Evolutionary conservation across 2,888 invertebrate genomes (phyloP).

Genomic region (Eupeodes latifasciatus): DNA sequence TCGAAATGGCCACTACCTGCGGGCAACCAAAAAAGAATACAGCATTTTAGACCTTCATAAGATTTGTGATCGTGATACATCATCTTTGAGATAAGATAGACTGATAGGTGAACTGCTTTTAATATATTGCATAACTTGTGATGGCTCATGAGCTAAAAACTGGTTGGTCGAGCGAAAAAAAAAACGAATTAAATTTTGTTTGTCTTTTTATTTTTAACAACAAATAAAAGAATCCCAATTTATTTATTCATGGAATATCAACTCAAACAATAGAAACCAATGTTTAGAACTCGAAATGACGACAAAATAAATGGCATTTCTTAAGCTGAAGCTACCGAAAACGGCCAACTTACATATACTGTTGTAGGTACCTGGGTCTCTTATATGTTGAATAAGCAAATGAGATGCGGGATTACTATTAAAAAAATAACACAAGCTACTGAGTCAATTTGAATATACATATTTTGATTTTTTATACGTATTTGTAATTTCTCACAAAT

Average conservation of each 20-base stretch:
- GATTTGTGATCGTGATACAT: constrained; percentile 16
- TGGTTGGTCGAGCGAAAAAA: neutral
- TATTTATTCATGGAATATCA: constrained; percentile 7
- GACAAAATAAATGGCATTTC: neutral
- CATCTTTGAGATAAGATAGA: constrained; percentile 9
- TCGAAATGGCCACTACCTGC: neutral
- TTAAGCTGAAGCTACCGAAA: neutral
- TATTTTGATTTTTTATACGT: neutral
- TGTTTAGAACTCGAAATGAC: neutral
- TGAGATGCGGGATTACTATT: neutral
- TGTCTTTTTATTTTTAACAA: neutral
- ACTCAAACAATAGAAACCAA: constrained; percentile 3
- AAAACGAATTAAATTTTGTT: neutral
- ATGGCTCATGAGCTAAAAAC: constrained; percentile 4
- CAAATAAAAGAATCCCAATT: neutral
- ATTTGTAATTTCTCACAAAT: too few relatives aligned
- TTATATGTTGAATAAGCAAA: neutral
- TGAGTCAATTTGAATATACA: neutral
- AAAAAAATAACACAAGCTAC: neutral
- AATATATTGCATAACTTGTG: constrained; percentile 36
- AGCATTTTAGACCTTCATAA: constrained; percentile 28
- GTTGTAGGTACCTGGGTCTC: too few relatives aligned
- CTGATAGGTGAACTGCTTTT: constrained; percentile 28
- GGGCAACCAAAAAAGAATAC: neutral
- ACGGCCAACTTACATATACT: neutral